phyloP scores from a whole-genome alignment of 2,888 invertebrate genomes.

The Halictus ligatus region DNA sequence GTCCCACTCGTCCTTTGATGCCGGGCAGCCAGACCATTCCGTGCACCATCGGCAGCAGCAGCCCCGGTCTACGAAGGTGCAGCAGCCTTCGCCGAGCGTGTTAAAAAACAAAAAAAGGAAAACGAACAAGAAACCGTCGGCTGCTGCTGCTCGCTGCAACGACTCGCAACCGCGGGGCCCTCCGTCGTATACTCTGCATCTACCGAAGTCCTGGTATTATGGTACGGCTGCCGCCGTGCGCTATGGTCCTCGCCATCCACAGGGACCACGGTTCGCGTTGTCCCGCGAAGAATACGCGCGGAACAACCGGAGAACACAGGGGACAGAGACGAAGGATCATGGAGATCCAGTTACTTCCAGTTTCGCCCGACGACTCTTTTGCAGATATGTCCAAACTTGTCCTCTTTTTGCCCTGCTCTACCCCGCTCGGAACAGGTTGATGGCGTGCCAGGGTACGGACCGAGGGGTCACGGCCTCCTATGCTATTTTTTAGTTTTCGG shows the following conservation, averaged over 20 bases:
- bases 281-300: slow-evolving; percentile 61
- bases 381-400: slow-evolving; percentile 64
- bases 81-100: slow-evolving; percentile 26
- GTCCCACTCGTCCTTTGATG: slow-evolving; percentile 67
- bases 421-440: slow-evolving; percentile 49
- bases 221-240: slow-evolving; percentile 48
- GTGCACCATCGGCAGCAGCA: slow-evolving; percentile 56
- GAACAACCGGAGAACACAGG: slow-evolving; percentile 37
- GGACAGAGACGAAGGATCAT: slow-evolving; percentile 43
- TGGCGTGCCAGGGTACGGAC: slow-evolving; percentile 38
- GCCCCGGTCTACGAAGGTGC: slow-evolving; percentile 35
- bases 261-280: slow-evolving; percentile 69
- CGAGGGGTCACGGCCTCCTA: slow-evolving; percentile 38
- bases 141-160: slow-evolving; percentile 2
- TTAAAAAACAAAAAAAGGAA: slow-evolving; percentile 47
- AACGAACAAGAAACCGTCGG: slow-evolving; percentile 36
- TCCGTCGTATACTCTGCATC: slow-evolving; percentile 10
- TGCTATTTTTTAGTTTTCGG: background rate
- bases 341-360: slow-evolving; percentile 72
- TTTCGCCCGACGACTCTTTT: slow-evolving; percentile 64
- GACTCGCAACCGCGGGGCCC: slow-evolving; percentile 37
- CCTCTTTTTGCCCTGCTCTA: slow-evolving; percentile 30
- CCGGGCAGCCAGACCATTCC: slow-evolving; percentile 63
- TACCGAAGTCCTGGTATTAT: slow-evolving; percentile 53
- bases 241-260: slow-evolving; percentile 49